Evolutionary conservation across 35 echinoderm and acorn worm genomes (phyloP).

Genomic region (Apostichopus japonicus): DNA sequence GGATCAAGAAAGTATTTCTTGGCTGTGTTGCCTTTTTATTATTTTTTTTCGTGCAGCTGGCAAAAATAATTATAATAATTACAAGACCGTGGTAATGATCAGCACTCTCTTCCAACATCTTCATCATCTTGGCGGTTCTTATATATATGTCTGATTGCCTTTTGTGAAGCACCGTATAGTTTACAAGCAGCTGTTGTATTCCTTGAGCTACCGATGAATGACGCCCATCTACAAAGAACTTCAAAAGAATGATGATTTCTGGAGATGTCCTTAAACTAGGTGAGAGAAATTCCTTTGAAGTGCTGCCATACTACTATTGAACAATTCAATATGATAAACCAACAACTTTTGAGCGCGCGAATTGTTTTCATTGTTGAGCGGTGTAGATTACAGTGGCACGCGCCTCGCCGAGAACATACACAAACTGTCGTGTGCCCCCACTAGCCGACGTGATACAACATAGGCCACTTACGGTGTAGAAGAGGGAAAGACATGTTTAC

Average conservation of each 20-base stretch:
- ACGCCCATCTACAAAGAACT: background rate
- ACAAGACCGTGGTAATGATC: background rate
- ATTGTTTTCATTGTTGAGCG: constrained; percentile 18
- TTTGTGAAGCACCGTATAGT: background rate
- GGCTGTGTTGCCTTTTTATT: too few species aligned
- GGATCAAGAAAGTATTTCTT: too few species aligned
- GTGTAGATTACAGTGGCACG: constrained; percentile 6
- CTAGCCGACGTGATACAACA: background rate
- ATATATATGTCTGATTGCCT: background rate
- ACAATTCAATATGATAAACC: constrained; percentile 5
- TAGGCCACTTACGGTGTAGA: background rate
- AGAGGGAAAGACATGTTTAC: background rate
- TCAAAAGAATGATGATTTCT: constrained; percentile 11
- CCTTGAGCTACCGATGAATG: background rate
- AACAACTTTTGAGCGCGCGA: constrained; percentile 11
- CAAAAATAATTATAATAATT: background rate
- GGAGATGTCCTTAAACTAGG: background rate
- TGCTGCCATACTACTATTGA: background rate
- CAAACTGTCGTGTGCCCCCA: background rate
- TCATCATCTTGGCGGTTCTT: background rate
- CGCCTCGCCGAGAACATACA: background rate
- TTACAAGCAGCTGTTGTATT: background rate
- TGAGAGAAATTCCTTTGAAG: constrained; percentile 5
- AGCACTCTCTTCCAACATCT: too few species aligned
- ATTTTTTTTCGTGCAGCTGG: background rate